Evolutionary conservation across 1,140 invertebrate genomes (phyloP), one percentile per base, ranked within the genome.

Genomic region (Chironomus tepperi): DNA sequence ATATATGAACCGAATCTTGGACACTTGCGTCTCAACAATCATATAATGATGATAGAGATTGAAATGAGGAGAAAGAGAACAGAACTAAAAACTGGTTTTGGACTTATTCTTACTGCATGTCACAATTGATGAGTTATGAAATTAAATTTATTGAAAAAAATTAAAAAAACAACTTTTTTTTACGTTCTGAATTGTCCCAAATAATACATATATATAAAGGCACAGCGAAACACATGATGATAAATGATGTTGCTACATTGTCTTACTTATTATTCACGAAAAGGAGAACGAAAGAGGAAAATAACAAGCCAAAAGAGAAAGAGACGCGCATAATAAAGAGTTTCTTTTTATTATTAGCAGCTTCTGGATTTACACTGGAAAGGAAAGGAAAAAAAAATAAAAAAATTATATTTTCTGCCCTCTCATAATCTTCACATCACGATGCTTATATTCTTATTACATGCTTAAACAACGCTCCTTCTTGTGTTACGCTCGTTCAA

Each of bases 21-120:
- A 57, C 47, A 57, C 47, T 57, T 57, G 47, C 47, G 47, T 57
- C 47, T 57, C 47, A 57, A 57, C 47, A 57, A 57, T 57, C 47
- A 57, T 57, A 57, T 57, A 57, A 57, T 57, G 47, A 57, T 57
- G 47, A 57, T 57, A 57, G 47, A 57, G n/a, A 57, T 57, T 57
- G 47, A 57, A 57, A 57, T 57, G 47, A 57, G n/a, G 47, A n/a
- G n/a, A 57, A 57, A 57, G 47, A 57, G 47, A 57, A n/a, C 5
- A 57, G 47, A 34, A 5, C 5, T n/a, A n/a, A 34, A 57, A 57
- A 57, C 47, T 57, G 47, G 47, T 57, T 57, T 57, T 57, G 12
- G 47, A 12, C 0, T 57, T 8, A 57, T 15, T 57, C 3, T 57
- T 57, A 12, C 3, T 15, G 12, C 12, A 57, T 57, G 47, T 15